Conservation (phyloP, 2,888 invertebrate species). For the Rhaphigaster nebulosa region DNA sequence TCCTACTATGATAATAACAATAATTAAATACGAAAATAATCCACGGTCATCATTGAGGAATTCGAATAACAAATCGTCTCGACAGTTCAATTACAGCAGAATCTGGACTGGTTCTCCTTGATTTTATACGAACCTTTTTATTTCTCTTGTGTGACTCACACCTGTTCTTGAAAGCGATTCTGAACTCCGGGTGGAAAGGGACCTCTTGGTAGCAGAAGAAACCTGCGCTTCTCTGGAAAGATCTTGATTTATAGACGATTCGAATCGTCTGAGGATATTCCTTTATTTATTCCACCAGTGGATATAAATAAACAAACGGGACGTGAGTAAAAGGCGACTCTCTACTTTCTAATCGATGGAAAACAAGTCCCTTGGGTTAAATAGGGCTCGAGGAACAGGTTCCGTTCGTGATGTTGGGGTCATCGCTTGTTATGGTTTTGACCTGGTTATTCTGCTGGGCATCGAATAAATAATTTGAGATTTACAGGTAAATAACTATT, state of each 20-base stretch:
- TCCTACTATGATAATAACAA: not conserved
- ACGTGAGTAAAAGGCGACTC: slow-evolving; percentile 20
- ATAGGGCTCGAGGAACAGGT: not conserved
- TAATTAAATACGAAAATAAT: not conserved
- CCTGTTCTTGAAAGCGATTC: not conserved
- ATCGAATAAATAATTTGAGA: not conserved
- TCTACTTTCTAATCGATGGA: slow-evolving; percentile 32
- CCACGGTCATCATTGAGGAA: not conserved
- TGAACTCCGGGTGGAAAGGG: not conserved
- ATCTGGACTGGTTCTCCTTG: slow-evolving; percentile 10
- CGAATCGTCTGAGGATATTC: not conserved
- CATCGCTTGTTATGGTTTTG: not conserved
- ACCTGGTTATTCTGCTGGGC: not conserved
- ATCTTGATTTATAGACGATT: not conserved
- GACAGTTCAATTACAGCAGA: not conserved
- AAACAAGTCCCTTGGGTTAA: slow-evolving; percentile 33
- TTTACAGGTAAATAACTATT: too few species aligned
- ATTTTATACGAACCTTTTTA: not conserved
- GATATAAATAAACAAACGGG: slow-evolving; percentile 32
- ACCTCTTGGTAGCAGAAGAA: not conserved
- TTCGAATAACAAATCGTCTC: not conserved
- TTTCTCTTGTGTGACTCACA: not conserved
- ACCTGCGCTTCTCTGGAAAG: not conserved
- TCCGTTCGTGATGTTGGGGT: not conserved
- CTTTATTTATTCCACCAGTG: not conserved